Base-by-base conservation (phyloP, 2,888 invertebrate species). In the Lithosia quadra region DNA sequence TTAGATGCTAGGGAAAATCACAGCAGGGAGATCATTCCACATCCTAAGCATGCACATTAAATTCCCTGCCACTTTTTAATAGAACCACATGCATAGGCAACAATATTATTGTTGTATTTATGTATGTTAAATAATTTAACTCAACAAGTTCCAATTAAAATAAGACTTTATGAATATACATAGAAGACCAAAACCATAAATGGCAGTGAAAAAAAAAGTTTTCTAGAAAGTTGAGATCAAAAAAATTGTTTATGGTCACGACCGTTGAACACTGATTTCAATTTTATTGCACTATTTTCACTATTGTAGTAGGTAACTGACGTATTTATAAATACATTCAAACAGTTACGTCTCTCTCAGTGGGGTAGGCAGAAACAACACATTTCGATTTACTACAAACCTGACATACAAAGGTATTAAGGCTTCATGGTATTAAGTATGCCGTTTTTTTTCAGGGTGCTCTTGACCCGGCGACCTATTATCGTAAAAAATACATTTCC, bases 201-300 rank as follows among this genome's bases (percentile, higher is more conserved):
- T 34, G 34, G 34, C 34, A 34, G 34, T 34, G n/a, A n/a, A 34
- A 8, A 10, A 10, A 34, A 34, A 10, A 8, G 8, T 49, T 49
- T n/a, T 49, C 49, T 49, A 49, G 49, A 49, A 49, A 49, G 49
- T 49, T 49, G 43, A n/a, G 9, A n/a, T 49, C 49, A 49, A 49
- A 49, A n/a, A 18, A 8, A 15, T 49, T 8, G 13, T n/a, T n/a
- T 39, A 39, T n/a, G 8, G 49, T 49, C 9, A 49, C 49, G n/a
- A 49, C n/a, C n/a, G 15, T 18, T n/a, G 49, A 49, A 49, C 49
- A n/a, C 9, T 18, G 18, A 49, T 49, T 49, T 49, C 18, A 49
- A 49, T 49, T 49, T n/a, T n/a, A 49, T 49, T n/a, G 18, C 9
- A 49, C 18, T 49, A n/a, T 49, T n/a, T n/a, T 49, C n/a, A 8